phyloP scores from a whole-genome alignment of 2,113 vertebrate species.

The Australoheros scitulus region DNA sequence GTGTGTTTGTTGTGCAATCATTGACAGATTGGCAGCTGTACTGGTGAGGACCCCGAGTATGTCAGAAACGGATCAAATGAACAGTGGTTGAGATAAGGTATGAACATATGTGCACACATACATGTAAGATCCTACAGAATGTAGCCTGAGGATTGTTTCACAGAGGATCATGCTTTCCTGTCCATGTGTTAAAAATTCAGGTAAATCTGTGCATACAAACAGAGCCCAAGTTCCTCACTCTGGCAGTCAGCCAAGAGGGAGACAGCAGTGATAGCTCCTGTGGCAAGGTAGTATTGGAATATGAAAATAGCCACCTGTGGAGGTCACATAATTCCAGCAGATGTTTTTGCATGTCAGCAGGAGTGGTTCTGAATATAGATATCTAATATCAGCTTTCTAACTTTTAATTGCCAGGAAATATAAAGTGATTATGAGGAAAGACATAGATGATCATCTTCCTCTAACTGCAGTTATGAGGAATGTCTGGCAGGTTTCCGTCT shows the following conservation, averaged over 20 bases:
- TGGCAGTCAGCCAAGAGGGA: background rate
- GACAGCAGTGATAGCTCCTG: background rate
- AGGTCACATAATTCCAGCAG: background rate
- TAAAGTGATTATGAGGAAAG: too few relatives aligned
- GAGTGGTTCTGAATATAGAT: background rate
- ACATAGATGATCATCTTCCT: too few relatives aligned
- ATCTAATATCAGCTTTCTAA: background rate
- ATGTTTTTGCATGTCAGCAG: background rate
- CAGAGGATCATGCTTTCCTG: rapidly evolving
- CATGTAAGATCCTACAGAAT: background rate
- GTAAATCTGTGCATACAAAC: background rate
- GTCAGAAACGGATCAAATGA: background rate
- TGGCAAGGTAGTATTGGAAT: background rate
- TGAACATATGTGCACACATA: background rate
- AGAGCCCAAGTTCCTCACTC: background rate
- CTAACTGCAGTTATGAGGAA: too few relatives aligned
- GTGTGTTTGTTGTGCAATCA: background rate
- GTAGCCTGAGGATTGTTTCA: background rate
- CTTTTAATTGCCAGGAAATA: background rate
- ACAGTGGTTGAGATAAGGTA: background rate
- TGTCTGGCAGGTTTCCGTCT: too few relatives aligned
- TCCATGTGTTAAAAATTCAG: too few relatives aligned
- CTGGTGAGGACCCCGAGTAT: background rate
- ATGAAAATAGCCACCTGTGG: background rate
- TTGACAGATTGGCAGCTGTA: background rate